Evolutionary conservation across 1,140 invertebrate genomes (phyloP), one percentile per base, ranked within the genome.

Genomic region (Cyclargus thomasi): DNA sequence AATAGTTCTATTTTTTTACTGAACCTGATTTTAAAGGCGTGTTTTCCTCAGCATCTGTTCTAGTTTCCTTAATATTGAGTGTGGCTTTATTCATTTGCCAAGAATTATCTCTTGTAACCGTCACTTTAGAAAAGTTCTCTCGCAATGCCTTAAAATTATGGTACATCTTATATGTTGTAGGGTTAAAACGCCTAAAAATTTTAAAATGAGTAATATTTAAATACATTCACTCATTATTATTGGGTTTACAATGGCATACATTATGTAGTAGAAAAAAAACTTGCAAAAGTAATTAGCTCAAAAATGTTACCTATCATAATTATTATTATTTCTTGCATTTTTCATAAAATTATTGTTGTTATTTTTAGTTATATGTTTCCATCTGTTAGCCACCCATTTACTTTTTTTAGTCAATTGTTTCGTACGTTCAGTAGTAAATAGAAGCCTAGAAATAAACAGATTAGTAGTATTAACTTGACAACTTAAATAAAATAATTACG

Each of bases 301-400:
- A 47, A 47, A 47, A n/a, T 59, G 55, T 18, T 20, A 59, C 17
- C 7, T 20, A 59, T 22, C 21, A 20, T 22, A 18, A 59, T 20
- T 21, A 59, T 20, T 8, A 21, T 59, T 21, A 21, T 20, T 20
- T 6, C 18, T 59, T 59, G 55, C 10, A 20, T 2, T 21, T 21
- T 18, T 59, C 53, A 20, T 6, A 57, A 57, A 57, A 29, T 65
- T 23, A 53, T 66, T 18, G 53, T 8, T 11, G 11, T 35, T 36
- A 57, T 53, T 57, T n/a, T 65, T 4, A 29, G 35, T 76, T 65
- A 69, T 72, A 73, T 59, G 17, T 59, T 20, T 20, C 10, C 69
- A 67, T 63, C 67, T 73, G 21, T 66, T 68, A 17, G 64, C 39
- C 35, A 65, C 11, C 71, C 72, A 73, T n/a, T 70, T 68, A 35